Conservation (phyloP, 2,113 vertebrate species). For the Fregata magnificens region DNA sequence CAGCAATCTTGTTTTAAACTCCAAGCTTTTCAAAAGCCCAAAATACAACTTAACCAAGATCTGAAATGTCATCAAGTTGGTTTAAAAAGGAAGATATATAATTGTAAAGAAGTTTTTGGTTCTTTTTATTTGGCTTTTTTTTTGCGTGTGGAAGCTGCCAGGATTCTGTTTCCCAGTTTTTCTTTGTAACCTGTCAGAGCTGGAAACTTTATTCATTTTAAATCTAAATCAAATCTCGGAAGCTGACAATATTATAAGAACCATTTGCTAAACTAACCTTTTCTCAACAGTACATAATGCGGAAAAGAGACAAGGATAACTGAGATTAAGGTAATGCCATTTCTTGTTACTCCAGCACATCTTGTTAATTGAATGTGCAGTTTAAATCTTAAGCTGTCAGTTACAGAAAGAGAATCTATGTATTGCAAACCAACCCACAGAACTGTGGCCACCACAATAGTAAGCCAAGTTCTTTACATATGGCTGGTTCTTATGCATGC, state of each 20-base stretch:
- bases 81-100: not conserved
- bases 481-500: not conserved
- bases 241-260: not conserved
- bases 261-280: not conserved
- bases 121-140: not conserved
- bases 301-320: not conserved
- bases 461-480: not conserved
- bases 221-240: not conserved
- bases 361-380: not conserved
- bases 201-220: not conserved
- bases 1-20: not conserved
- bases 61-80: not conserved
- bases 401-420: not conserved
- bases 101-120: not conserved
- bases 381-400: not conserved
- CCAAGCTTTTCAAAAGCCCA: not conserved
- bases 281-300: not conserved
- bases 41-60: not conserved
- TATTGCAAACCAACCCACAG: not conserved
- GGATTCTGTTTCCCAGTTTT: not conserved
- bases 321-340: not conserved
- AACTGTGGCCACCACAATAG: not conserved
- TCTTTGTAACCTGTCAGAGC: not conserved
- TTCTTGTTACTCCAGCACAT: not conserved
- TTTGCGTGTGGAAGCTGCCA: not conserved